A percentile compares a stretch with the other conserved stretches of the same genome.
Evolutionary conservation across 1,140 invertebrate species (phyloP).

Genomic region (Galendromus occidentalis): DNA sequence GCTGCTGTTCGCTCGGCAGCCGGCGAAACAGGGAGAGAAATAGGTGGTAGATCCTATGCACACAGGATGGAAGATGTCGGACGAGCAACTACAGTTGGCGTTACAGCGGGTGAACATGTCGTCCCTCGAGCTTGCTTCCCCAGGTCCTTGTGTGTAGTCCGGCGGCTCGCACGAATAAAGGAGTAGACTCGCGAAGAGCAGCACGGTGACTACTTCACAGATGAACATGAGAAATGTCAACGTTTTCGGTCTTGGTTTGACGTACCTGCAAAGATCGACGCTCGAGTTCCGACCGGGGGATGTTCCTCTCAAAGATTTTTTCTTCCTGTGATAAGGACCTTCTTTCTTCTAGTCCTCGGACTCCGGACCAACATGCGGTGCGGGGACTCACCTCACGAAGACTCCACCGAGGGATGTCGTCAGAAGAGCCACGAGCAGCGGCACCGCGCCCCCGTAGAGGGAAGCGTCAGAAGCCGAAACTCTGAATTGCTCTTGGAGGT

Average conservation of each 20-base stretch:
- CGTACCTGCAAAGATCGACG: constrained; percentile 33
- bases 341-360: no score
- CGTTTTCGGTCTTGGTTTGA: background rate
- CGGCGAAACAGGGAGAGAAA: constrained; percentile 69
- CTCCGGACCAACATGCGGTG: no score
- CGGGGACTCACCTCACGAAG: background rate
- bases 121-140: background rate
- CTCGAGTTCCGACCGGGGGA: background rate
- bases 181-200: constrained; percentile 18
- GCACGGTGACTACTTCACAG: constrained; percentile 10
- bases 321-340: background rate
- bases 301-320: background rate
- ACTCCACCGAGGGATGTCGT: background rate
- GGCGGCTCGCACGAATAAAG: constrained; percentile 16
- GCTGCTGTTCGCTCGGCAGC: constrained; percentile 33
- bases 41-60: constrained; percentile 49
- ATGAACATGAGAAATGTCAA: constrained; percentile 8
- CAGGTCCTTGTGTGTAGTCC: background rate
- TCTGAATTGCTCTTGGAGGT: constrained; percentile 50
- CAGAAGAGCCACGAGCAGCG: background rate
- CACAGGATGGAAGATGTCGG: constrained; percentile 35
- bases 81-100: constrained; percentile 15
- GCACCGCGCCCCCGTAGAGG: constrained; percentile 13
- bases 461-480: constrained; percentile 46
- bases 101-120: constrained; percentile 14